These are phyloP conservation scores for Diorhabda sublineata DNA, from an alignment of 1,140 invertebrate species.

Conservation along the genomic window DNA sequence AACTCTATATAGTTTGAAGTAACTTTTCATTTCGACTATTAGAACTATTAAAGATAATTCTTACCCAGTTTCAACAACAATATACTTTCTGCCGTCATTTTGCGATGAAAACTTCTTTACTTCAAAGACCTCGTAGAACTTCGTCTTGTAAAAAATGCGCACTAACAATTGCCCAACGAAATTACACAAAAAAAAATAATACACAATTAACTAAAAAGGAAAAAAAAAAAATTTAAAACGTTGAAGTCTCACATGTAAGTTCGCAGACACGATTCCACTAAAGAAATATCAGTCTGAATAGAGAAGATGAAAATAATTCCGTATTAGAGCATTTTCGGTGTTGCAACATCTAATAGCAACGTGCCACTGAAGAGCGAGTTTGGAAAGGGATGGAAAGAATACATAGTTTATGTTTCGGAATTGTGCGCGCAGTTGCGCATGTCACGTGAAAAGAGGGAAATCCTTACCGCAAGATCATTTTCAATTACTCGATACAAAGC, in stretches of 20 bases:
- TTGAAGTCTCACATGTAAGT: slow-evolving; percentile 19
- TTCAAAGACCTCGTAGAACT: slow-evolving; percentile 46
- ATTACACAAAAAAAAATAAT: not conserved
- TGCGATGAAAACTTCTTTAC: slow-evolving; percentile 40
- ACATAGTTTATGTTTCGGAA: slow-evolving; percentile 14
- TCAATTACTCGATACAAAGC: slow-evolving; percentile 16
- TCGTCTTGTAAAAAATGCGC: slow-evolving; percentile 35
- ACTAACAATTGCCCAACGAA: not conserved
- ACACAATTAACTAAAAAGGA: slow-evolving; percentile 9
- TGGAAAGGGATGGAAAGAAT: slow-evolving; percentile 6
- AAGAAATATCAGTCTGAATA: not conserved
- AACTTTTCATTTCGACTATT: not conserved
- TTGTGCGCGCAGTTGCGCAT: slow-evolving; percentile 21
- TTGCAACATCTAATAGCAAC: slow-evolving; percentile 1
- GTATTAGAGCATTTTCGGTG: slow-evolving; percentile 12
- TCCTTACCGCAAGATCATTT: slow-evolving; percentile 15
- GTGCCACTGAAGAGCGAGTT: slow-evolving; percentile 12
- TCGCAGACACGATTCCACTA: not conserved
- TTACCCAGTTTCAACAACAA: slow-evolving; percentile 47
- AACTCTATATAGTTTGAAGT: too few species aligned
- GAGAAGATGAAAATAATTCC: not conserved
- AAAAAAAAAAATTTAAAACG: slow-evolving; percentile 3
- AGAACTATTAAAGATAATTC: not conserved
- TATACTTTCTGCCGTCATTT: slow-evolving; percentile 43
- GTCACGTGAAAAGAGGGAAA: slow-evolving; percentile 9